Evolutionary conservation across 2,888 invertebrate species (phyloP), one percentile per base, ranked within the genome.

Genomic region (Onthophagus sagittarius): DNA sequence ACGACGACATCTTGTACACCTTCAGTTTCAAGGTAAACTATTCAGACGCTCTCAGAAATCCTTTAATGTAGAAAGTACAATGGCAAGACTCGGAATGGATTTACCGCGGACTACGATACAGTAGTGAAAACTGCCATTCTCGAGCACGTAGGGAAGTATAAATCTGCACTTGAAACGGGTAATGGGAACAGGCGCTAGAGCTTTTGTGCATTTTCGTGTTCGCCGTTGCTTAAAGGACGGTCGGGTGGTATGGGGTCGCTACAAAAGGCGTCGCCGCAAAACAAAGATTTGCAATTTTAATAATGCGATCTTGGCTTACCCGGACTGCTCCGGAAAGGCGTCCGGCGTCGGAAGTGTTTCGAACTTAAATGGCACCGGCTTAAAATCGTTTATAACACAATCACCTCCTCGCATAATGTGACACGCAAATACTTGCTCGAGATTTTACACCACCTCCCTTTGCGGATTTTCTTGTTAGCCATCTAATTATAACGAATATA

Each of bases 241-340:
- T 11, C n/a, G 5, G 9, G 64, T 9, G n/a, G 64, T 23, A 3
- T 23, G 23, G 15, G 23, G 15, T 9, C 64, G 64, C 13, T 23
- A 23, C 64, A 23, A 64, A 15, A 15, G 67, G 7, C 67, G 67
- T 6, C 67, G 67, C 15, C 67, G 67, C 67, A 67, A 67, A 67
- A 67, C 67, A 67, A 67, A 67, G 67, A 67, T 67, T 67, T 67
- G 67, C 67, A 67, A 67, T 67, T 67, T 67, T 67, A 67, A 67
- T 67, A 67, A 67, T 67, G 67, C 67, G 67, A 67, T 67, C 23
- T 67, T 67, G 67, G 39, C 39, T 53, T 53, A 53, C 39, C 39
- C 39, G 5, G 39, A 11, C 1, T 53, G 5, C 39, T 53, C 39
- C 6, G 11, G 39, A 53, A 53, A 53, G 23, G 39, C 39, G 39